Conservation (phyloP, 2,113 vertebrate species). For the Ellobius talpinus region DNA sequence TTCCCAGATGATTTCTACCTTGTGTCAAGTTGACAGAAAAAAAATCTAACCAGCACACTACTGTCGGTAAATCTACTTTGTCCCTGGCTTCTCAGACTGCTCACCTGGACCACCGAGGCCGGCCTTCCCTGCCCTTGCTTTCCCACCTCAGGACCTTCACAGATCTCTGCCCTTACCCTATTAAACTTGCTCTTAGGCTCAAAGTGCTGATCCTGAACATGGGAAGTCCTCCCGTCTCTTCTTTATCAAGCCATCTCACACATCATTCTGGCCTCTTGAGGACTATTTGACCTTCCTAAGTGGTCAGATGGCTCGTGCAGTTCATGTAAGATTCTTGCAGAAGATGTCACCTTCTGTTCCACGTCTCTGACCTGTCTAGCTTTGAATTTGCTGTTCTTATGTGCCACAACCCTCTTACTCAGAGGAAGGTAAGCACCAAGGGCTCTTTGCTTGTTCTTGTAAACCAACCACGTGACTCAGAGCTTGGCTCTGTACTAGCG, state of each 20-base stretch:
- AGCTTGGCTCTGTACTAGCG: background rate
- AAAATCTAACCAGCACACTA: background rate
- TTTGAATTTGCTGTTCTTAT: background rate
- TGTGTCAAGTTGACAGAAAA: background rate
- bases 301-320: background rate
- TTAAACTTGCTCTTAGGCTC: background rate
- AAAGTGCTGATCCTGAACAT: background rate
- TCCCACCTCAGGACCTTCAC: accelerated
- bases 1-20: background rate
- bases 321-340: background rate
- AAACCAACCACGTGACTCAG: background rate
- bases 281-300: background rate
- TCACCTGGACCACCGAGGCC: accelerated
- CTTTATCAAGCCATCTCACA: background rate
- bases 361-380: background rate
- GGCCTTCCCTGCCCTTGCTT: too few species aligned
- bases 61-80: background rate
- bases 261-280: background rate
- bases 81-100: background rate
- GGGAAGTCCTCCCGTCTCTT: background rate
- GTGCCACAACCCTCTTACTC: background rate
- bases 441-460: background rate
- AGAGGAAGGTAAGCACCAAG: background rate
- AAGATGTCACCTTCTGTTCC: background rate
- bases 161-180: background rate